Evolutionary conservation across 2,113 vertebrate genomes (phyloP).

Genomic region (Tachycineta bicolor): DNA sequence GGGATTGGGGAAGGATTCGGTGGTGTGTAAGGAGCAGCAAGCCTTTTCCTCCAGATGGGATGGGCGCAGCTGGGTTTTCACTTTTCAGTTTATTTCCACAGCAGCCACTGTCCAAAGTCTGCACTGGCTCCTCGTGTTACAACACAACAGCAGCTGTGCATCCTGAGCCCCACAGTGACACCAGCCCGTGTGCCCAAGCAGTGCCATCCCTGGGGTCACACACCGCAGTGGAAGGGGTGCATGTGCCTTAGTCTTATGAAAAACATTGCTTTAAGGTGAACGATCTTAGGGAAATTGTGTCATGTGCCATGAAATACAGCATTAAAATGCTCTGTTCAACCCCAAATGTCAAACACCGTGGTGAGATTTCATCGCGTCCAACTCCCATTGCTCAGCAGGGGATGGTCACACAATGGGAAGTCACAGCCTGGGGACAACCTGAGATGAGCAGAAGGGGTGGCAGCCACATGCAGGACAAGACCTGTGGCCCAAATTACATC

Average conservation of each 20-base stretch:
- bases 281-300: background rate
- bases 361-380: accelerated
- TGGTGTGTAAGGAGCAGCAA: background rate
- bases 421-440: background rate
- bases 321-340: background rate
- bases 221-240: too few relatives aligned
- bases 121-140: background rate
- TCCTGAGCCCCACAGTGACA: background rate
- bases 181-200: accelerated
- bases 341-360: background rate
- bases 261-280: background rate
- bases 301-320: background rate
- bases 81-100: background rate
- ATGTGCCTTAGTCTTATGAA: accelerated
- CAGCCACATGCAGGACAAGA: background rate
- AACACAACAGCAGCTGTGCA: background rate
- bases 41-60: background rate
- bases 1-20: background rate
- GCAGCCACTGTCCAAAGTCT: background rate
- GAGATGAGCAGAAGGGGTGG: background rate
- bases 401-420: background rate
- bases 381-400: background rate
- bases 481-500: background rate
- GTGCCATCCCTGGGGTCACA: background rate
- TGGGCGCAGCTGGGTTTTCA: background rate